These are phyloP conservation scores for Agrochola lota DNA, from an alignment of 2,888 invertebrate species.

Conservation along the genomic window DNA sequence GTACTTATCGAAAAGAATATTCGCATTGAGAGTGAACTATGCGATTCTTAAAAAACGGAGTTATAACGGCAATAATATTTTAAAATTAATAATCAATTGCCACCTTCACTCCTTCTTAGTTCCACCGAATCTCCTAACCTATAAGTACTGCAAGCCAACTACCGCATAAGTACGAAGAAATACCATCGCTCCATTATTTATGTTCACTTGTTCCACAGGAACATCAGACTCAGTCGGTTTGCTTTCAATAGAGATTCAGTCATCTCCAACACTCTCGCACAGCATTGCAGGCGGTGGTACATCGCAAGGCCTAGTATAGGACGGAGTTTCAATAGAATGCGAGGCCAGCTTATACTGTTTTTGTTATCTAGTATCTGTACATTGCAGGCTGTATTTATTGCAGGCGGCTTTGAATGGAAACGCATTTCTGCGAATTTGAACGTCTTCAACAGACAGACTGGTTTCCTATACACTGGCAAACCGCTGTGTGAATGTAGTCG, in stretches of 20 bases:
- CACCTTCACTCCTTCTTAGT: background rate
- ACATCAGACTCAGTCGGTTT: background rate
- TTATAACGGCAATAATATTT: background rate
- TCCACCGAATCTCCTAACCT: background rate
- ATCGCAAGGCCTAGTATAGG: background rate
- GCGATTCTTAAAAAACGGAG: background rate
- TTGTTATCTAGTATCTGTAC: too few relatives aligned
- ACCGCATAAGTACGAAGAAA: background rate
- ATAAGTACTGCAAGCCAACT: background rate
- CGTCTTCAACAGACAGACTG: background rate
- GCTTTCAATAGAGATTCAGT: constrained; percentile 11
- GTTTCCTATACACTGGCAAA: background rate
- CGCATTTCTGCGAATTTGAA: background rate
- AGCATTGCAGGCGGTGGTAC: background rate
- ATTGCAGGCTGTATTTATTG: background rate
- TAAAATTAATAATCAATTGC: background rate
- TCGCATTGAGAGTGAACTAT: background rate
- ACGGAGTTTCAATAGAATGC: background rate
- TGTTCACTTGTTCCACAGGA: background rate
- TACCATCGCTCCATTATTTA: background rate
- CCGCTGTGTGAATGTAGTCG: background rate
- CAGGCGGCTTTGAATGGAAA: background rate
- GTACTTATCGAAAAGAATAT: background rate
- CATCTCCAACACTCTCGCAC: background rate
- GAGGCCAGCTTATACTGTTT: background rate